Evolutionary conservation across 1,140 invertebrate genomes (phyloP).

Genomic region (Diploscapter pachys): DNA sequence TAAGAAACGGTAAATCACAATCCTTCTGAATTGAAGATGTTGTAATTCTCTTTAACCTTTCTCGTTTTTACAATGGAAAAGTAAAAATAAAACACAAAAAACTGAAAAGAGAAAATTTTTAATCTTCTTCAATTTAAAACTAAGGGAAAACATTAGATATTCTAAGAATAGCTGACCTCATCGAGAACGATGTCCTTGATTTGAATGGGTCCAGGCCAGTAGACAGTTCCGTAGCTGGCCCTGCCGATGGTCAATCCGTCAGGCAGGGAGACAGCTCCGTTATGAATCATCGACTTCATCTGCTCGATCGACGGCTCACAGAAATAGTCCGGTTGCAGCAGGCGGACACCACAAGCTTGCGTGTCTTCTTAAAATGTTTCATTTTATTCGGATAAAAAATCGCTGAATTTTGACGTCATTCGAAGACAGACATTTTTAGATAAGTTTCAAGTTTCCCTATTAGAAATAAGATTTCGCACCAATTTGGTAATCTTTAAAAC

Average conservation of each 20-base stretch:
- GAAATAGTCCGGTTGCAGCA: conserved; percentile 24
- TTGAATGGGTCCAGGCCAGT: conserved; percentile 67
- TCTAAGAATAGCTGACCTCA: conserved; percentile 22
- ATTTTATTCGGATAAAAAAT: conserved; percentile 3
- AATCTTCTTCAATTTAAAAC: background rate
- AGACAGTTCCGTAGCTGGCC: conserved; percentile 84
- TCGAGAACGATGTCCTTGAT: conserved; percentile 46
- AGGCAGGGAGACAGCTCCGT: conserved; percentile 23
- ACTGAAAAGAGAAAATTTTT: background rate
- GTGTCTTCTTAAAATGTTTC: background rate
- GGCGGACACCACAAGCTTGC: conserved; percentile 5
- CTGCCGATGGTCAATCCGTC: conserved; percentile 80
- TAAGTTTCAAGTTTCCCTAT: conserved; percentile 12
- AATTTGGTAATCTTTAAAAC: conserved; percentile 4
- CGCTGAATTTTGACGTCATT: conserved; percentile 1
- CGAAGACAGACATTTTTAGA: conserved; percentile 11
- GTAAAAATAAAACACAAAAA: conserved; percentile 8
- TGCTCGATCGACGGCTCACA: conserved; percentile 18
- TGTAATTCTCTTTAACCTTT: background rate
- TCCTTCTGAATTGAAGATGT: background rate
- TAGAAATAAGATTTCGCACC: conserved; percentile 11
- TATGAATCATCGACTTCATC: conserved; percentile 24
- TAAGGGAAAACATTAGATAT: background rate
- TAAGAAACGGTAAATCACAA: background rate
- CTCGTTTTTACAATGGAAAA: background rate